Evolutionary conservation across 2,113 vertebrate genomes (phyloP).

Genomic region (Atrichornis clamosus): DNA sequence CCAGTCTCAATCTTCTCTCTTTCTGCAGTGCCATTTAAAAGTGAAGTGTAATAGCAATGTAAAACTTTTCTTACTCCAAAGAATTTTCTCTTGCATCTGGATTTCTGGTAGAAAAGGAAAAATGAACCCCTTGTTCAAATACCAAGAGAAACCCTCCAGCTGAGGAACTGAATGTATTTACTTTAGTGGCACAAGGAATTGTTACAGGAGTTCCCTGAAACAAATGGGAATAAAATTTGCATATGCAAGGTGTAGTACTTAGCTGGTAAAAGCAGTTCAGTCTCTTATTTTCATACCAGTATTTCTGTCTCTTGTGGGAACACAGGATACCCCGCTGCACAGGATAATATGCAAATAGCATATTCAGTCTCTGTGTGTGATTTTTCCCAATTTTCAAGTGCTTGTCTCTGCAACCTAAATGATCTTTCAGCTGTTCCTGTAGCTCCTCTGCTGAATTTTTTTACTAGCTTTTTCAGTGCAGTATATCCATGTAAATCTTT

Average conservation of each 20-base stretch:
- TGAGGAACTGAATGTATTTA: not conserved
- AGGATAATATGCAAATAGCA: not conserved
- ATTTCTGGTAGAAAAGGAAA: not conserved
- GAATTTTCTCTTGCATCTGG: not conserved
- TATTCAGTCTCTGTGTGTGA: not conserved
- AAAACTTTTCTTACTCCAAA: not conserved
- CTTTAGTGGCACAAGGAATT: not conserved
- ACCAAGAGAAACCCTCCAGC: not conserved
- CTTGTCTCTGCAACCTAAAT: not conserved
- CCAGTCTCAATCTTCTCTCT: not conserved
- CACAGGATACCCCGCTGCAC: rapidly evolving
- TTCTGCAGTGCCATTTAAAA: not conserved
- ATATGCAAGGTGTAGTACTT: not conserved
- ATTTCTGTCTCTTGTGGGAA: not conserved
- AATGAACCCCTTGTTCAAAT: not conserved
- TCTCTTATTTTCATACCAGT: not conserved
- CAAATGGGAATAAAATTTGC: not conserved
- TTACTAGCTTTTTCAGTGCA: not conserved
- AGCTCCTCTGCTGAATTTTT: not conserved
- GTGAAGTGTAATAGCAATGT: not conserved
- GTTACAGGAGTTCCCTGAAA: not conserved
- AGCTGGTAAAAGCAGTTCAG: not conserved
- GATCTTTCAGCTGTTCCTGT: not conserved
- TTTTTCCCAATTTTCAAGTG: not conserved
- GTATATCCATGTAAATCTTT: not conserved